phyloP scores from a whole-genome alignment of 1,140 invertebrate genomes.

The Temnothorax longispinosus region DNA sequence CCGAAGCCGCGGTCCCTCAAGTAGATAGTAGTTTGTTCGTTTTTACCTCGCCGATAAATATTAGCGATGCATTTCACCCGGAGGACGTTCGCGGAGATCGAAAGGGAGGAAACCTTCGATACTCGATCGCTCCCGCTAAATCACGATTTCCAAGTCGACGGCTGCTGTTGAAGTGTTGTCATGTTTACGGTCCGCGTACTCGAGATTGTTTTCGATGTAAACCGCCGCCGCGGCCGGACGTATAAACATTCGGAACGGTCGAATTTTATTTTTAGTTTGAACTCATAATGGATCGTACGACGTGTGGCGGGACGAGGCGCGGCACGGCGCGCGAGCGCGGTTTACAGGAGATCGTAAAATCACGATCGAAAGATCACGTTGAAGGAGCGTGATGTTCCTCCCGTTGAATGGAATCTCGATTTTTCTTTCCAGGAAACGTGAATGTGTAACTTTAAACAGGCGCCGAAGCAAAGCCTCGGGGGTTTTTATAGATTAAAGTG shows the following conservation, averaged over 20 bases:
- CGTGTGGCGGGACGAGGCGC: not conserved
- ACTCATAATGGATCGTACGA: constrained; percentile 5
- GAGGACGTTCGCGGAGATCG: not conserved
- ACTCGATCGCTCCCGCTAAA: constrained; percentile 21
- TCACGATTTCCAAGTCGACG: constrained; percentile 9
- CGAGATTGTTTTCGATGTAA: constrained; percentile 57
- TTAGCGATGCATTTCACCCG: constrained; percentile 42
- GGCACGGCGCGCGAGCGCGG: not conserved
- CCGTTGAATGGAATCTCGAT: constrained; percentile 6
- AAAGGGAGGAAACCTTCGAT: not conserved
- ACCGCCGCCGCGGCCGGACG: not conserved
- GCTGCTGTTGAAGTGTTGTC: constrained; percentile 13
- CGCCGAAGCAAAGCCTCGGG: not conserved
- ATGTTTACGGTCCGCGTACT: constrained; percentile 19
- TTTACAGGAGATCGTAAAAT: constrained; percentile 1
- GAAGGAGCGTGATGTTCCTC: not conserved
- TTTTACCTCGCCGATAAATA: constrained; percentile 49
- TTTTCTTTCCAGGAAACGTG: not conserved
- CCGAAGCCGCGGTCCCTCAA: constrained; percentile 22
- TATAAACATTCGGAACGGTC: constrained; percentile 43
- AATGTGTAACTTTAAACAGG: not conserved
- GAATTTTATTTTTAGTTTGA: constrained; percentile 63
- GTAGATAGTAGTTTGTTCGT: constrained; percentile 31
- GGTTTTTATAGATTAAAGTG: not conserved
- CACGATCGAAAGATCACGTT: not conserved